phyloP scores from a whole-genome alignment of 2,113 vertebrate species.

The Lampris incognitus region DNA sequence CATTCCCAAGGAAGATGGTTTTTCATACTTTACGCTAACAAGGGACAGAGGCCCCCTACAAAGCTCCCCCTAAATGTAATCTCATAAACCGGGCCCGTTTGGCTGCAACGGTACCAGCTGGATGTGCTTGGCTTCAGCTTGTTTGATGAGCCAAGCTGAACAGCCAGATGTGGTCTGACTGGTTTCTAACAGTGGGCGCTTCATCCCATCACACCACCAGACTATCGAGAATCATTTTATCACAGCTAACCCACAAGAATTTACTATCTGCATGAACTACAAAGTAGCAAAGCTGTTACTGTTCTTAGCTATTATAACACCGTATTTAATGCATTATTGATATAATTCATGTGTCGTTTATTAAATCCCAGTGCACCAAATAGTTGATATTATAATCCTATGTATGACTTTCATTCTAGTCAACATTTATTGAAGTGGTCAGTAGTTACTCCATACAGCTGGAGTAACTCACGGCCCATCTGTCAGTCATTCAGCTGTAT shows the following conservation, averaged over 20 bases:
- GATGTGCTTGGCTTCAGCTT: background rate
- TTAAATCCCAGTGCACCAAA: slow-evolving; percentile 35
- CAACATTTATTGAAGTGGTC: slow-evolving; percentile 54
- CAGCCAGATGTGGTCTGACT: background rate
- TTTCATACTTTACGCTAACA: slow-evolving; percentile 28
- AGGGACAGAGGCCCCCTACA: background rate
- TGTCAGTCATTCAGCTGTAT: slow-evolving; percentile 36
- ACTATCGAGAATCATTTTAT: slow-evolving; percentile 35
- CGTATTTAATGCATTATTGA: slow-evolving; percentile 56
- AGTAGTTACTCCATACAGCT: slow-evolving; percentile 55
- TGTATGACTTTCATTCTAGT: slow-evolving; percentile 39
- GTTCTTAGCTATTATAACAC: slow-evolving; percentile 38
- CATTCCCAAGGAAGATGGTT: slow-evolving; percentile 19
- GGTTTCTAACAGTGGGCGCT: slow-evolving; percentile 37
- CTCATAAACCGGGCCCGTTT: background rate
- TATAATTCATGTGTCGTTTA: slow-evolving; percentile 48
- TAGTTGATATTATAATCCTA: slow-evolving; percentile 22
- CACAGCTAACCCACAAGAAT: slow-evolving; percentile 23
- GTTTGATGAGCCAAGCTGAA: background rate
- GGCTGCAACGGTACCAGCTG: background rate
- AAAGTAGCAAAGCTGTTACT: slow-evolving; percentile 34
- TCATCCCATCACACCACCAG: slow-evolving; percentile 17
- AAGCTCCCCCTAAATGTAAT: slow-evolving; percentile 35
- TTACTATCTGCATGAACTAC: slow-evolving; percentile 15
- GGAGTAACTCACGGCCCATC: slow-evolving; percentile 43